Evolutionary conservation across 2,797 vertebrate genomes (phyloP), one percentile per base, ranked within the genome.

Genomic region (Melanotaenia parkinsoni): DNA sequence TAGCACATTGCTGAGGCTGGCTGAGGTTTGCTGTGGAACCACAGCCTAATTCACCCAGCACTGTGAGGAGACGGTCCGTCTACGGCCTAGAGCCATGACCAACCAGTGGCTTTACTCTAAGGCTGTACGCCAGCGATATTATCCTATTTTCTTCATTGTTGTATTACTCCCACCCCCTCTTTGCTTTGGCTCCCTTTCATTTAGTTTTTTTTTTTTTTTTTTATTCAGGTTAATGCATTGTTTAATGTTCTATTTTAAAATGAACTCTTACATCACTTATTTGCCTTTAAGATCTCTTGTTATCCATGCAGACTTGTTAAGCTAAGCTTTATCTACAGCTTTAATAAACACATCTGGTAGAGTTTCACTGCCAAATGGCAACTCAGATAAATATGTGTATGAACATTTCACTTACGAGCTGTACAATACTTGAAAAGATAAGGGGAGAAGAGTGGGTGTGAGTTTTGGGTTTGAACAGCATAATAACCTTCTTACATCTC

Each of bases 1-100:
- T 91, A 93, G 91, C 90, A 90, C 88, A 89, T 92, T 90, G 88
- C 91, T 85, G 90, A 93, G 88, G 86, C 86, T 91, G 86, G 85
- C 80, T 90, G 90, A 91, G 90, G 88, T 87, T 85, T 62, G 68
- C 79, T 78, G 82, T 83, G 74, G 90, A 94, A 94, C 92, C 92
- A 86, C 93, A 94, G 88, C 82, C 86, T 93, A 91, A 94, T 92
- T 90, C 85, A 89, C 75, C 76, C 86, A 79, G 86, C 78, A 77
- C 82, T 85, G 83, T 54, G 66, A 87, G 91, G 91, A 93, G 90
- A 94, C 91, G 82, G 90, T 79, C 88, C 90, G 92, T 93, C 92
- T 93, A 83, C 91, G 91, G 88, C 91, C 91, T 82, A 88, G 81
- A 91, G 86, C 91, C 88, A 90, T 89, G 89, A 86, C 86, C 88